Evolutionary conservation across 2,888 invertebrate species (phyloP).

Genomic region (Sycophila texana): DNA sequence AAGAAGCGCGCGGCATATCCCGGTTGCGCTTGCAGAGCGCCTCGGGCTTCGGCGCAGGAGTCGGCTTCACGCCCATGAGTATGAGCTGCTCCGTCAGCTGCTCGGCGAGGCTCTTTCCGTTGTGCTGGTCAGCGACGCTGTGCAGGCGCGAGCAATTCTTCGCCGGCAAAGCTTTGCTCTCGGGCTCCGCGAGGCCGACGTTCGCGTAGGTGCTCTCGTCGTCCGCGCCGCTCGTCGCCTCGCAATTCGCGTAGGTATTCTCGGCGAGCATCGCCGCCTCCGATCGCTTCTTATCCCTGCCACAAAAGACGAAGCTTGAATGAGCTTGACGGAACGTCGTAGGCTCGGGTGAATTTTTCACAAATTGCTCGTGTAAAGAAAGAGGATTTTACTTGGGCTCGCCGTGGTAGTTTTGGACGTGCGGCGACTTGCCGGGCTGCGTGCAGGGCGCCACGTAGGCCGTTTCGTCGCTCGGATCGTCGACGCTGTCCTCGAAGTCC

Average conservation of each 20-base stretch:
- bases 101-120: constrained; percentile 61
- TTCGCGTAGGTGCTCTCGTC: constrained; percentile 60
- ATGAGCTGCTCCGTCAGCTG: constrained; percentile 66
- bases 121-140: constrained; percentile 27
- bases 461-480: constrained; percentile 54
- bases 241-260: constrained; percentile 68
- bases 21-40: constrained; percentile 1
- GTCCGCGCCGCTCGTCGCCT: constrained; percentile 21
- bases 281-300: not conserved
- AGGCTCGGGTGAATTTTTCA: too few species aligned
- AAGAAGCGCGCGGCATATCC: constrained; percentile 63
- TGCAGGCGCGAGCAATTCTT: constrained; percentile 63
- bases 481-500: constrained; percentile 71
- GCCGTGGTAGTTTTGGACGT: too few species aligned
- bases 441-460: constrained; percentile 2
- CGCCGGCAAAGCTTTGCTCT: not conserved
- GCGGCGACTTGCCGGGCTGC: too few species aligned
- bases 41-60: constrained; percentile 60
- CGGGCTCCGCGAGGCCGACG: constrained; percentile 57
- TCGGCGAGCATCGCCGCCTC: not conserved
- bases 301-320: too few species aligned
- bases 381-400: too few species aligned
- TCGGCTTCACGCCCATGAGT: constrained; percentile 60
- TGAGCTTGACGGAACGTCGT: too few species aligned
- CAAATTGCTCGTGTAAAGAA: too few species aligned